A percentile compares a stretch with the other conserved stretches of the same genome.
These are phyloP conservation scores for Cheilosia soror DNA, from an alignment of 2,888 invertebrate species.

Conservation along the genomic window DNA sequence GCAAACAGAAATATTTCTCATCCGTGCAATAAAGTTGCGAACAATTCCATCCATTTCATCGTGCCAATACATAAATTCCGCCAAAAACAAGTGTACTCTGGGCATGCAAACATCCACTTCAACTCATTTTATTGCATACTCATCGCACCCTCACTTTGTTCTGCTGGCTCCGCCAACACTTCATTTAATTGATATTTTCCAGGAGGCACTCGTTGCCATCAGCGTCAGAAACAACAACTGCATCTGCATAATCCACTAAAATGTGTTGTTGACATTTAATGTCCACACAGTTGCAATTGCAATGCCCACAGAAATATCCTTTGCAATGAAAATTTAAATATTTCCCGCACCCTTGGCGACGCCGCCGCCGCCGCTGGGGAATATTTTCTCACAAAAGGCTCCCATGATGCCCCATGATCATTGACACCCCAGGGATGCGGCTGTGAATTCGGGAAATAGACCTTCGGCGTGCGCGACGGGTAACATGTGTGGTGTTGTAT, in stretches of 20 bases:
- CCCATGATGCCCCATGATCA: not conserved
- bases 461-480: not conserved
- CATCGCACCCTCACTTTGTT: not conserved
- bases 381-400: constrained; percentile 11
- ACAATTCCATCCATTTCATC: not conserved
- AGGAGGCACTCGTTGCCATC: constrained; percentile 2
- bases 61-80: not conserved
- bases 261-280: constrained; percentile 73
- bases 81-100: constrained; percentile 1
- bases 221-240: constrained; percentile 13
- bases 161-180: constrained; percentile 14
- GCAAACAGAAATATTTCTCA: too few relatives aligned
- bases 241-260: constrained; percentile 74
- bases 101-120: not conserved
- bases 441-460: constrained; percentile 16
- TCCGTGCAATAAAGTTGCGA: not conserved
- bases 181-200: constrained; percentile 67
- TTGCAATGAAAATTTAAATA: constrained; percentile 63
- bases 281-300: constrained; percentile 43
- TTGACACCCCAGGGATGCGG: not conserved
- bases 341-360: not conserved
- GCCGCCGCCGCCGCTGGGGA: not conserved
- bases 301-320: constrained; percentile 17
- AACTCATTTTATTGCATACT: too few relatives aligned
- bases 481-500: constrained; percentile 3